Evolutionary conservation across 1,140 invertebrate species (phyloP), one percentile per base, ranked within the genome.

Genomic region (Dinothrombium tinctorium): DNA sequence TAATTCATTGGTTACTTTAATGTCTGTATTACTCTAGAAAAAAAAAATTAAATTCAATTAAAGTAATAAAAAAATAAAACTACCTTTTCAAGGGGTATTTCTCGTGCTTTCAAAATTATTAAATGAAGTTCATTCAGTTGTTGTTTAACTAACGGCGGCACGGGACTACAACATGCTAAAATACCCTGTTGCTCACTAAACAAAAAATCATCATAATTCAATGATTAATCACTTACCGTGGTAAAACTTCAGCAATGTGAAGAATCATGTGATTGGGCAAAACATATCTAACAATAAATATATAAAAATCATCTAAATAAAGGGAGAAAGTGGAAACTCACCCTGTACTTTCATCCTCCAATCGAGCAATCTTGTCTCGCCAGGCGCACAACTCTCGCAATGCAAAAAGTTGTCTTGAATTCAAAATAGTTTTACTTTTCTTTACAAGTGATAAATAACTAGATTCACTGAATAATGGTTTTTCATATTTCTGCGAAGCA

Each of bases 91-190:
- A 80, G 49, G 1, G 75, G 67, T 48, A 73, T 66, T 42, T 80
- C 73, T 47, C 76, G 64, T 1, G 80, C 78, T 50, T 69, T 69
- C 22, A 75, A 52, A 37, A 87, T 64, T 35, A 84, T 72, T 41
- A 69, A 64, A 56, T 87, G 80, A 14, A 92, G 53, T 29, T 69
- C 65, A 37, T 73, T 59, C 11, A 83, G 56, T 56, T 83, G 71
- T 46, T 76, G 69, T 38, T 73, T 61, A 1, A 90, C 75, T 21
- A 92, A 61, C 0, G 81, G 75, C 12, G 89, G 87, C 44, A 90
- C 74, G 0, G 87, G 86, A 55, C 79, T 82, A 56, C 89, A 96
- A 51, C 82, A 87, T 0, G 86, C 83, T 19, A 86, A 54, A 41
- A 98, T 76, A 4, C 87, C 87, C 55, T 90, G 80, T 62, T 80